Base-by-base conservation (phyloP, 2,113 vertebrate genomes). In the Albula goreensis region DNA sequence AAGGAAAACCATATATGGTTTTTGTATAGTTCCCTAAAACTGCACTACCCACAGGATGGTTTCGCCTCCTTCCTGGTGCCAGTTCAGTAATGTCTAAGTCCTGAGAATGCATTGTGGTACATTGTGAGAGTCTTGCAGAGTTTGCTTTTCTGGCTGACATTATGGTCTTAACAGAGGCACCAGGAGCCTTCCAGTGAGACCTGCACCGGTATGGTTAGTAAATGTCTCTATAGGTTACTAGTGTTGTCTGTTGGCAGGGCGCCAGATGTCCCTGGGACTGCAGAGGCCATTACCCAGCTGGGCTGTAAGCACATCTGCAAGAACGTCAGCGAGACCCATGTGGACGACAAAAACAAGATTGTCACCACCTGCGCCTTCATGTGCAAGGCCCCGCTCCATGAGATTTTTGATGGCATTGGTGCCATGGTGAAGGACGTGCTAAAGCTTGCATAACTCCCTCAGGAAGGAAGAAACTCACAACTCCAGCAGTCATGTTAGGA, bases 361-460 rank as follows among this genome's bases (percentile, higher is more conserved):
- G 92, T 95, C 85, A 96, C 93, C 86, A 96, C 93, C 22, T 92
- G 92, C 15, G 92, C 94, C n/a, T 97, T 97, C 92, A 95, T 95
- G 96, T 96, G 95, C 89, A 88, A 93, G 9, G 95, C 95, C 31
- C 95, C 95, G 17, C 89, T 96, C 31, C 95, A 93, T 84, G 93
- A 96, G 89, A 93, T 96, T 31, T 96, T 94, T 74, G 96, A 96
- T 56, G 95, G 94, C 7, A 93, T 95, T 22, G 95, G 96, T 85
- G 89, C 89, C 56, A 96, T 96, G 95, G 93, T 95, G 50, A 87
- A 91, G 85, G 94, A 92, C 84, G 92, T 96, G 88, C 92, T 96
- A 74, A 93, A 95, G 86, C 90, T 95, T 3, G 92, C 95, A 12
- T 96, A 41, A 53, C 5, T 70, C 81, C n/a, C 15, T 4, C 7